Conservation (phyloP, 2,797 vertebrate genomes). For the Orientallactaga sibirica region DNA sequence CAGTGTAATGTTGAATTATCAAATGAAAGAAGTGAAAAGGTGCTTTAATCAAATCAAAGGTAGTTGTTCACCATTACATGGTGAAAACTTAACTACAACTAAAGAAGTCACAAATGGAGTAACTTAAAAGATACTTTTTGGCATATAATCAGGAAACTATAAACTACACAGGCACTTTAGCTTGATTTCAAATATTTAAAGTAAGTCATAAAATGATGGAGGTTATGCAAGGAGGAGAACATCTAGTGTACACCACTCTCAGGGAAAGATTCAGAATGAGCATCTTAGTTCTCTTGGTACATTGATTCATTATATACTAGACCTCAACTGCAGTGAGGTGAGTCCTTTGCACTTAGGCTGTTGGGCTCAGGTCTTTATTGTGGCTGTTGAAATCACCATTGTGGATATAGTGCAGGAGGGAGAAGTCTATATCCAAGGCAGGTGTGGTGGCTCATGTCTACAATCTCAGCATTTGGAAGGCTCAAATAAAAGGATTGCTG, state of each 20-base stretch:
- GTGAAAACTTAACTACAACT: background rate
- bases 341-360: too few species aligned
- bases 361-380: background rate
- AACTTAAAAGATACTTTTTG: background rate
- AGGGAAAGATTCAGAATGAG: too few species aligned
- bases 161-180: background rate
- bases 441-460: too few species aligned
- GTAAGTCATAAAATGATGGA: background rate
- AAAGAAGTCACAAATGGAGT: background rate
- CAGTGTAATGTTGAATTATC: background rate
- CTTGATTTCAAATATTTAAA: background rate
- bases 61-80: background rate
- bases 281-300: too few species aligned
- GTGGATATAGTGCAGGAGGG: background rate
- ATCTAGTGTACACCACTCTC: background rate
- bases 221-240: background rate
- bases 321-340: too few species aligned
- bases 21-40: background rate
- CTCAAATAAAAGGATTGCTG: too few species aligned
- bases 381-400: background rate
- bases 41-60: slow-evolving; percentile 11
- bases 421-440: background rate
- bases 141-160: background rate
- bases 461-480: too few species aligned
- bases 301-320: too few species aligned